These are phyloP conservation scores for Lepus oiostolus DNA, from an alignment of 2,797 vertebrate species.

Conservation along the genomic window DNA sequence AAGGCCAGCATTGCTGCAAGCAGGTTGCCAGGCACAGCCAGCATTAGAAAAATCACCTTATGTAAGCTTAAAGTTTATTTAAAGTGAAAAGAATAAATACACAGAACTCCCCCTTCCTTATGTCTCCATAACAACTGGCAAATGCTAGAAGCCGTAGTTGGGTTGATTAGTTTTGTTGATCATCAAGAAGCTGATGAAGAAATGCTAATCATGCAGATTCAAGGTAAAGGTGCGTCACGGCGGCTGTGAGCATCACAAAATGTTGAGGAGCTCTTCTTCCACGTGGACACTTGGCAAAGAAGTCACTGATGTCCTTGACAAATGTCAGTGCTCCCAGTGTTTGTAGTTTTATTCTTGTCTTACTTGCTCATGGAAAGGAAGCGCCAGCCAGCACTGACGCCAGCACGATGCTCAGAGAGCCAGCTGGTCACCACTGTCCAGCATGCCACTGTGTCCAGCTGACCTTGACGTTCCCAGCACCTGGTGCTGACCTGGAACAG, in stretches of 20 bases:
- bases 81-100: slow-evolving; percentile 9
- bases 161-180: background rate
- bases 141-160: background rate
- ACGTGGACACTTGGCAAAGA: background rate
- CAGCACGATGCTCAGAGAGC: no score
- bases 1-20: no score
- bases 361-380: background rate
- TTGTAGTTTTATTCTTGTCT: background rate
- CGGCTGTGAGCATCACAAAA: background rate
- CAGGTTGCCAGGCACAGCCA: background rate
- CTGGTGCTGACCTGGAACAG: background rate
- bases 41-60: background rate
- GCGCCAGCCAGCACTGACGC: background rate
- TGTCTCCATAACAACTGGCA: background rate
- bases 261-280: background rate
- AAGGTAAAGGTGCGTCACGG: background rate
- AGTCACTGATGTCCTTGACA: background rate
- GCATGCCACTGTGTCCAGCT: background rate
- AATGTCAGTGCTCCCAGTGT: background rate
- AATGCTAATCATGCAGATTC: background rate
- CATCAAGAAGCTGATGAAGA: background rate
- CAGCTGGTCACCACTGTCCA: background rate
- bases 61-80: background rate
- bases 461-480: background rate
- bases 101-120: background rate